These are phyloP conservation scores for Mixornis gularis DNA, from an alignment of 2,113 vertebrate species.

Conservation along the genomic window DNA sequence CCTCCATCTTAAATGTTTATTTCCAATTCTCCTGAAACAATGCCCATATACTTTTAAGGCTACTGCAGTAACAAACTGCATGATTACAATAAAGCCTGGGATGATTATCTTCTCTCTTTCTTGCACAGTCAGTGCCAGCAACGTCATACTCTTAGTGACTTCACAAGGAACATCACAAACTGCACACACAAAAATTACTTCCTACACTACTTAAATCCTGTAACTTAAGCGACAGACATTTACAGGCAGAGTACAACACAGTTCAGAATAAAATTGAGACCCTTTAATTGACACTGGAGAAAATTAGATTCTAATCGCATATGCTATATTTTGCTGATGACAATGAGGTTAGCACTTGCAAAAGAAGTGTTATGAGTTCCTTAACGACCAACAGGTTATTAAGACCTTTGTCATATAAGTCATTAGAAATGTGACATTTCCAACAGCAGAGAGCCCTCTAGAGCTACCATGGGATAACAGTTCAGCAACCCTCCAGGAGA, in stretches of 20 bases:
- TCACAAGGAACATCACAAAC: background rate
- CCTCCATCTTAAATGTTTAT: background rate
- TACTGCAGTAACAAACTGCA: background rate
- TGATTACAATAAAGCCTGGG: background rate
- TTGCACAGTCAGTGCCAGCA: background rate
- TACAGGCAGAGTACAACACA: background rate
- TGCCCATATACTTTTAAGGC: background rate
- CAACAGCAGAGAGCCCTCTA: slow-evolving; percentile 65
- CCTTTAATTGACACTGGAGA: background rate
- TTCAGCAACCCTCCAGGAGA: background rate
- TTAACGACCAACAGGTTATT: slow-evolving; percentile 28
- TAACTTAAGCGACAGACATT: background rate
- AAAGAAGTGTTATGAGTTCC: background rate
- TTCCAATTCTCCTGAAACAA: background rate
- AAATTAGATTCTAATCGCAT: slow-evolving; percentile 27
- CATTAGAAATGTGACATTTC: slow-evolving; percentile 3
- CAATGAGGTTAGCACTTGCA: background rate
- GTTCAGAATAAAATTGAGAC: background rate
- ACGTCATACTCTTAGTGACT: background rate
- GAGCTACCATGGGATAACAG: slow-evolving; percentile 34
- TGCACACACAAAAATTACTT: background rate
- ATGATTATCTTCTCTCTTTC: background rate
- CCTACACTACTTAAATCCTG: background rate
- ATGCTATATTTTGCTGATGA: background rate
- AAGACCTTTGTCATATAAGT: background rate